Conservation (phyloP, 2,113 vertebrate genomes). For the Raphicerus campestris region DNA sequence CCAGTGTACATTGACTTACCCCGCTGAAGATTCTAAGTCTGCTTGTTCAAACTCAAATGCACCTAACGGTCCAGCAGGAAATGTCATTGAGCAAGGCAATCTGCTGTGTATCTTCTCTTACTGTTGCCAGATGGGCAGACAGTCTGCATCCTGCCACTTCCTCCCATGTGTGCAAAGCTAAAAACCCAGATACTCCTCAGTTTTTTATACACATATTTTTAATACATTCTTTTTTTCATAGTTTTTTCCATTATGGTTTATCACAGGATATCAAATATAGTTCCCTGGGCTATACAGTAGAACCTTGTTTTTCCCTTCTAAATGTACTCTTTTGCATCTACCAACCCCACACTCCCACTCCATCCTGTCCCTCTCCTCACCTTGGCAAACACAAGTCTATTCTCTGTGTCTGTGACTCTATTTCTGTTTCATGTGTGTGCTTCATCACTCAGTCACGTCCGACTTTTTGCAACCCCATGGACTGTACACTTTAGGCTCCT, state of each 20-base stretch:
- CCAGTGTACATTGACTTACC: fast-evolving
- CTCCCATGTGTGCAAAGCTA: background rate
- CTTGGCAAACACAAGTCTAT: background rate
- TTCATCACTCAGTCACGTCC: background rate
- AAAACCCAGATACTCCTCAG: background rate
- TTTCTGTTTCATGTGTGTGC: background rate
- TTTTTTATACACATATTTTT: background rate
- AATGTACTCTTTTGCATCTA: background rate
- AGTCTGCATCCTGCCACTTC: fast-evolving
- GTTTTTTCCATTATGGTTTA: background rate
- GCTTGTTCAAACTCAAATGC: background rate
- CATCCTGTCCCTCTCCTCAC: background rate
- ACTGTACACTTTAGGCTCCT: background rate
- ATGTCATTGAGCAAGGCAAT: fast-evolving
- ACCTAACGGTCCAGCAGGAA: background rate
- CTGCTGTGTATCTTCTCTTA: background rate
- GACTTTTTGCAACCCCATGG: background rate
- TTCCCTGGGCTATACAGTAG: background rate
- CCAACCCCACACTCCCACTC: background rate
- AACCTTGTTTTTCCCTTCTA: background rate
- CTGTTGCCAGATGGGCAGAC: fast-evolving
- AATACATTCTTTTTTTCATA: background rate
- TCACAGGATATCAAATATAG: background rate
- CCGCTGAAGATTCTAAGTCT: background rate
- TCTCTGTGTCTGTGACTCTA: background rate